Percentiles rank a stretch among this genome's conserved stretches.
Conservation (phyloP, 2,888 invertebrate genomes). For the Amblyteles armatorius region DNA sequence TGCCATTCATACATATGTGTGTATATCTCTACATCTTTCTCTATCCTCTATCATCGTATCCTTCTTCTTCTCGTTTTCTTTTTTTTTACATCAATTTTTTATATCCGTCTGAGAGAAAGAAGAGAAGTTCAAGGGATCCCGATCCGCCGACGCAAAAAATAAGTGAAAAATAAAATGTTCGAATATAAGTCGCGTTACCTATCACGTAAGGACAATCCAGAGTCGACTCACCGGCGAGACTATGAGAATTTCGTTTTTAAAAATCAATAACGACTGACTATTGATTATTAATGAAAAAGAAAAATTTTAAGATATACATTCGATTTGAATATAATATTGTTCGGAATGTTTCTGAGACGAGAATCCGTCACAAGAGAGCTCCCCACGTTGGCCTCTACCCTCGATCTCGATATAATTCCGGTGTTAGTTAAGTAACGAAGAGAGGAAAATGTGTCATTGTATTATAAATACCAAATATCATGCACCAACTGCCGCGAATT, state of each 20-base stretch:
- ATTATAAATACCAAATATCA: conserved; percentile 77
- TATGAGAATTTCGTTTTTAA: conserved; percentile 50
- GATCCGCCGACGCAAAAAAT: conserved; percentile 59
- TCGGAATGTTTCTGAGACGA: conserved; percentile 23
- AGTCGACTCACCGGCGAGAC: conserved; percentile 62
- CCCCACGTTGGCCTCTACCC: background rate
- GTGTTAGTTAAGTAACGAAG: conserved; percentile 50
- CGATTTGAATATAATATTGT: conserved; percentile 31
- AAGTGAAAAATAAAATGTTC: conserved; percentile 39
- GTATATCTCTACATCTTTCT: conserved; percentile 60
- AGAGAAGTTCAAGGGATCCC: conserved; percentile 21
- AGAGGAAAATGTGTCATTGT: conserved; percentile 71
- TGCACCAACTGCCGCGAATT: conserved; percentile 66
- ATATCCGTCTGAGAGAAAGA: background rate
- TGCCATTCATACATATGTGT: conserved; percentile 48
- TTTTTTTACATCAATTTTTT: conserved; percentile 27
- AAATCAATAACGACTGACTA: conserved; percentile 50
- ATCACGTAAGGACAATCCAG: conserved; percentile 76
- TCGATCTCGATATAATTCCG: conserved; percentile 43
- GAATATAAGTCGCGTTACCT: conserved; percentile 66
- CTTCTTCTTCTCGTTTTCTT: conserved; percentile 5
- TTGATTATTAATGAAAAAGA: conserved; percentile 34
- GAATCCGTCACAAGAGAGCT: background rate
- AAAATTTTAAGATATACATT: conserved; percentile 45
- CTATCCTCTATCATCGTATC: conserved; percentile 62